Percentiles rank a stretch among this genome's conserved stretches.
phyloP scores from a whole-genome alignment of 2,888 invertebrate species.

The Boloria selene region DNA sequence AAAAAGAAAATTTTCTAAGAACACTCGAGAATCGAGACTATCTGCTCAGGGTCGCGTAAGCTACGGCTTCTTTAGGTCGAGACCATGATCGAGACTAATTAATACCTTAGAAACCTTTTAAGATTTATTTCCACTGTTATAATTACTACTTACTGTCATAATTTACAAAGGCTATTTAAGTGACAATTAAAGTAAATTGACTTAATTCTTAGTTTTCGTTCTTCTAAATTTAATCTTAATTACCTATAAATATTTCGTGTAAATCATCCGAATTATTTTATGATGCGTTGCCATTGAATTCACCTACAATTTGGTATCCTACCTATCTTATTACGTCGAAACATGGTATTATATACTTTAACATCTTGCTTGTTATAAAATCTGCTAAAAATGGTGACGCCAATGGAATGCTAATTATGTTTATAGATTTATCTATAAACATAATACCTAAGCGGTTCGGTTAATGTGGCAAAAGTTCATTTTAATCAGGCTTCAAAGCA shows the following conservation, averaged over 20 bases:
- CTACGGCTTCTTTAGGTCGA: slow-evolving; percentile 32
- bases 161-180: slow-evolving; percentile 1
- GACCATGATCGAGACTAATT: neutral
- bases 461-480: too few relatives aligned
- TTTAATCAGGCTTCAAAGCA: too few relatives aligned
- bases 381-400: slow-evolving; percentile 2
- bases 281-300: slow-evolving; percentile 38
- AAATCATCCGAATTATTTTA: slow-evolving; percentile 18
- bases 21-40: slow-evolving; percentile 5
- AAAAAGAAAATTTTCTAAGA: slow-evolving; percentile 1
- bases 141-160: neutral
- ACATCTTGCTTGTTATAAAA: slow-evolving; percentile 8
- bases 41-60: slow-evolving; percentile 20
- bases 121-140: slow-evolving; percentile 8
- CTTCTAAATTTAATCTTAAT: neutral
- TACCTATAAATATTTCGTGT: slow-evolving; percentile 1
- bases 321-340: slow-evolving; percentile 37
- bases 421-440: too few relatives aligned
- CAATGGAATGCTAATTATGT: neutral
- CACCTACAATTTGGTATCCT: slow-evolving; percentile 38
- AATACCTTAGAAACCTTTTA: slow-evolving; percentile 32
- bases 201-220: neutral
- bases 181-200: neutral
- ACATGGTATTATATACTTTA: slow-evolving; percentile 26
- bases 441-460: too few relatives aligned